Base-by-base conservation (phyloP, 2,113 vertebrate species). In the Nycticorax nycticorax region DNA sequence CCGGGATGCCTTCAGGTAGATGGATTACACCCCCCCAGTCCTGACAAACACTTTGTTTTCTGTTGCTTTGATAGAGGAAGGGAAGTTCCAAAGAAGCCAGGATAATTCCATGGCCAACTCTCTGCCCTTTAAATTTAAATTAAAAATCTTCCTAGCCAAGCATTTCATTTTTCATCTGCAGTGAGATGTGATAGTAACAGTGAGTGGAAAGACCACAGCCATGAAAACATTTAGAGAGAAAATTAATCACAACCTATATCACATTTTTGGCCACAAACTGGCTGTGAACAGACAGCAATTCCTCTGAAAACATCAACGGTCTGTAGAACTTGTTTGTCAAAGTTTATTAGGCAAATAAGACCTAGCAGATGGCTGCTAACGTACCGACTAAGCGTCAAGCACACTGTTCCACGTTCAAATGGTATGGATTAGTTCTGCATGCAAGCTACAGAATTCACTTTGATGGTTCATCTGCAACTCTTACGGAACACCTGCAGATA, bases 381-480 rank as follows among this genome's bases (percentile, higher is more conserved):
- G 57, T 4, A 8, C 35, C 56, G 16, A 27, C 8, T 14, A 60
- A 60, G 27, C 7, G 33, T 35, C 62, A 71, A 50, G 62, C 27
- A 60, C 0, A 0, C 28, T 39, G 41, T 26, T 16, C 2, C 0
- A 52, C 68, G 43, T 20, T 35, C 43, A 57, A 43, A 68, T 19
- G 30, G 41, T 12, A 45, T 3, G 22, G 28, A 55, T 72, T 56
- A 39, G 35, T 39, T 76, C 56, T 37, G 41, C n/a, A 75, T 1
- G 5, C 77, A 82, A 59, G 68, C 66, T 32, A 19, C 50, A 56
- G 41, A 60, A 47, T 53, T 78, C 56, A n/a, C 52, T 12, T 24
- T 21, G 57, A 45, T 66, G 39, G 13, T 32, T 18, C 9, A 1
- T 24, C 69, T 77, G 21, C 50, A 87, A 6, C 43, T 72, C 52